Conservation (phyloP, 2,888 invertebrate genomes). For the Gonocerus acuteangulatus region DNA sequence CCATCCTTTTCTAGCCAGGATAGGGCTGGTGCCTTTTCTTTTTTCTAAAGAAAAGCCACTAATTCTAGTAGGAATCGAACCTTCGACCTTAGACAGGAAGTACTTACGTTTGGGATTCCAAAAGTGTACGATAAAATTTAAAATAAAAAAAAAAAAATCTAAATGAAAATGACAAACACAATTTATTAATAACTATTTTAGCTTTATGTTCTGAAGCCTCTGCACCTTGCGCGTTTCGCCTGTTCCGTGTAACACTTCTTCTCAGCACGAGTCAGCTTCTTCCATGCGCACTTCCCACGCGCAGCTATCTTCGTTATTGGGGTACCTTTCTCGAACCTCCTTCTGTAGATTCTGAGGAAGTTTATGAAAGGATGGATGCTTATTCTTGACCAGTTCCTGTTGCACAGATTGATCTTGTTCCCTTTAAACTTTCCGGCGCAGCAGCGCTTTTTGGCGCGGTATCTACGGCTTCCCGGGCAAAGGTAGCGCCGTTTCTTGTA, state of each 20-base stretch:
- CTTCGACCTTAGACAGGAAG: no score
- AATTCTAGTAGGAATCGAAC: no score
- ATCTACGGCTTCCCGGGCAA: background rate
- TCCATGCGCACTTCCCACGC: slow-evolving; percentile 5
- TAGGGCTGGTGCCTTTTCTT: no score
- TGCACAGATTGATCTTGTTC: slow-evolving; percentile 12
- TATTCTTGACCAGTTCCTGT: slow-evolving; percentile 23
- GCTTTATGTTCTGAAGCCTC: slow-evolving; percentile 25
- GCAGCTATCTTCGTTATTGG: background rate
- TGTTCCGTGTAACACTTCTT: background rate
- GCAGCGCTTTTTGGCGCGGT: background rate
- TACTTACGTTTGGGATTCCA: no score
- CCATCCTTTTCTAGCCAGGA: no score
- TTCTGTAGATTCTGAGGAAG: slow-evolving; percentile 17
- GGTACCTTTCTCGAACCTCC: background rate
- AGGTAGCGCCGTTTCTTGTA: background rate
- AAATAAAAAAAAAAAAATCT: no score
- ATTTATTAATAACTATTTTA: no score
- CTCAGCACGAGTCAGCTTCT: background rate
- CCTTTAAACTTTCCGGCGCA: background rate
- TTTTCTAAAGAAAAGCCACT: no score
- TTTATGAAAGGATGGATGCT: slow-evolving; percentile 22
- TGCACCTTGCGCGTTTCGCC: slow-evolving; percentile 14
- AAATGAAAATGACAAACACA: no score
- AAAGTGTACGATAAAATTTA: no score